Conservation (phyloP, 2,797 vertebrate species). For the Pogonophryne albipinna region DNA sequence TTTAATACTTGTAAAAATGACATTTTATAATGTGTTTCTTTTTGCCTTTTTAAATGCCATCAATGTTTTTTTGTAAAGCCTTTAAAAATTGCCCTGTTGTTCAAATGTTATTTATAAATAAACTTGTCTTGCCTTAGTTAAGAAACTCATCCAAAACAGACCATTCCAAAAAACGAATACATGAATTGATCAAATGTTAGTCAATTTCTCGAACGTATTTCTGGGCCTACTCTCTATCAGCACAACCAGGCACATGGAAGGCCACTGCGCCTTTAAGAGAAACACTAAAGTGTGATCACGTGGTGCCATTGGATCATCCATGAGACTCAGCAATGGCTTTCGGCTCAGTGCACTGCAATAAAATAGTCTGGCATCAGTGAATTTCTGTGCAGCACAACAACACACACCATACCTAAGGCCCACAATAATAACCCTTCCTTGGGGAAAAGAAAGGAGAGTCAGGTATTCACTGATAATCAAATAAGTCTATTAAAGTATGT, state of each 20-base stretch:
- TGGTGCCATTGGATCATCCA: slow-evolving; percentile 45
- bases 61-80: no score
- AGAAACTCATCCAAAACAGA: no score
- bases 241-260: neutral
- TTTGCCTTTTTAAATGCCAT: no score
- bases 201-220: neutral
- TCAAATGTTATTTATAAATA: no score
- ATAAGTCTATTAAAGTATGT: neutral
- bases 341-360: neutral
- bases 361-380: neutral
- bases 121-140: no score
- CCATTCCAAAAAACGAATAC: no score
- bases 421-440: neutral
- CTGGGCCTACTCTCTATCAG: neutral
- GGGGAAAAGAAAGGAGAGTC: neutral
- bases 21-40: no score
- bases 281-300: slow-evolving; percentile 45
- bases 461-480: neutral
- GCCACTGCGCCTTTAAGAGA: slow-evolving; percentile 65
- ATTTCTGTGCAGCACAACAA: neutral
- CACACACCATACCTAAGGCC: neutral
- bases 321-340: slow-evolving; percentile 27
- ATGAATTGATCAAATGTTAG: no score
- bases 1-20: no score
- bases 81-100: no score